Evolutionary conservation across 1,140 invertebrate genomes (phyloP), one percentile per base, ranked within the genome.

Genomic region (Physella acuta): DNA sequence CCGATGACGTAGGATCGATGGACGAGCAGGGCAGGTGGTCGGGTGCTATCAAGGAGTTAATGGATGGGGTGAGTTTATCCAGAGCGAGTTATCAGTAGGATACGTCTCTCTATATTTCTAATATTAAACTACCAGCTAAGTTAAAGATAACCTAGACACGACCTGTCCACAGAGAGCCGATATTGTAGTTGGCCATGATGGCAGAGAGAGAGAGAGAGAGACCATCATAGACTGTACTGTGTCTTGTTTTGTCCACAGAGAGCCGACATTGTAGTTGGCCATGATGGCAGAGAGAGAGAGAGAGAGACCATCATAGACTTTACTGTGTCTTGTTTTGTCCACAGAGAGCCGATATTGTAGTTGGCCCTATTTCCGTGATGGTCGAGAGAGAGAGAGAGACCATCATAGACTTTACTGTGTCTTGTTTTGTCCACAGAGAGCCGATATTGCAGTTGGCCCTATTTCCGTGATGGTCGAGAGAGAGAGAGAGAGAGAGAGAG

Each of bases 1-100:
- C 90, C 0, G 88, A 90, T 0, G 93, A 96, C 77, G 89, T 89
- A 0, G 95, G 95, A 0, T 89, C 90, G 49, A 92, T 97, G 92
- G 90, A 91, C 71, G 91, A 92, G 17, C 90, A 86, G 53, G 81
- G 93, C 55, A 78, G 76, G 0, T 98, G 95, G 95, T 92, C 93
- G 82, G 95, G 96, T 0, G 91, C 97, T 86, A 92, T 98, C 1
- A 91, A 90, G 75, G 94, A 98, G 79, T 84, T 98, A 1, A 91
- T 94, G 39, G 91, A 94, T 49, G 94, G 95, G 85, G 89, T 81
- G 63, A 67, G 52, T n/a, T 33, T n/a, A n/a, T n/a, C n/a, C n/a
- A n/a, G n/a, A n/a, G n/a, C n/a, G n/a, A n/a, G n/a, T n/a, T n/a
- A n/a, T n/a, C n/a, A n/a, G n/a, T n/a, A n/a, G n/a, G n/a, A n/a